Percentiles rank a stretch among this genome's conserved stretches.
Conservation (phyloP, 1,140 invertebrate genomes). For the Babylonia areolata region DNA sequence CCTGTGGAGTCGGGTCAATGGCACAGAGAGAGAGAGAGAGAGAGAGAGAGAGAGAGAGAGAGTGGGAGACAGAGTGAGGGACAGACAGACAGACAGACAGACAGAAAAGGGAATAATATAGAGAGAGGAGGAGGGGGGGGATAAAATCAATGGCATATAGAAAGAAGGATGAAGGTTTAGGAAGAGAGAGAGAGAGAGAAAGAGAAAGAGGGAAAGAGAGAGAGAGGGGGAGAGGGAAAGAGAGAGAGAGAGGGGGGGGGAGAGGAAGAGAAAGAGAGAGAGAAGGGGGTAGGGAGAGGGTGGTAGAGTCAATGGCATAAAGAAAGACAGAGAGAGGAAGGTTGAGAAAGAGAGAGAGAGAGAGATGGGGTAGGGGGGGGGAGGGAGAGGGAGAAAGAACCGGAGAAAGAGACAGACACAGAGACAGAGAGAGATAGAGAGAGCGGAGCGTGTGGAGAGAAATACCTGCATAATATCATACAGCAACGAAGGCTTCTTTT, state of each 20-base stretch:
- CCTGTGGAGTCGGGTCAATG: too few species aligned
- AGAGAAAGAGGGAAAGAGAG: not conserved
- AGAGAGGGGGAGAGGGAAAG: not conserved
- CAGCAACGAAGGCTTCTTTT: too few species aligned
- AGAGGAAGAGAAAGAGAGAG: not conserved
- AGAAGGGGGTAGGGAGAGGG: not conserved
- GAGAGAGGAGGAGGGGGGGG: not conserved
- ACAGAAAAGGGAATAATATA: not conserved
- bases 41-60: too few species aligned
- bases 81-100: conserved; percentile 12
- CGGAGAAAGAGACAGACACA: not conserved
- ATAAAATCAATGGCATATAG: not conserved
- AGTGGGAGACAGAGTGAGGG: too few species aligned
- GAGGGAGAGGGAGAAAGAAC: not conserved
- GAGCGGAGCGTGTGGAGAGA: too few species aligned
- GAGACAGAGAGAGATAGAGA: too few species aligned
- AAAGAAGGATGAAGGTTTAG: not conserved
- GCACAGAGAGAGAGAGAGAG: too few species aligned
- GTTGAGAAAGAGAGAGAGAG: not conserved
- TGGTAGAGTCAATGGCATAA: not conserved
- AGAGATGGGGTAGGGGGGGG: not conserved
- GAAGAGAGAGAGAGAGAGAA: not conserved
- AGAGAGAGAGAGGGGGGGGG: not conserved
- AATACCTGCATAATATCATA: too few species aligned
- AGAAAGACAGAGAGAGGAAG: not conserved